Evolutionary conservation across 2,797 vertebrate species (phyloP).

Genomic region (Paramormyrops hopkinsi): DNA sequence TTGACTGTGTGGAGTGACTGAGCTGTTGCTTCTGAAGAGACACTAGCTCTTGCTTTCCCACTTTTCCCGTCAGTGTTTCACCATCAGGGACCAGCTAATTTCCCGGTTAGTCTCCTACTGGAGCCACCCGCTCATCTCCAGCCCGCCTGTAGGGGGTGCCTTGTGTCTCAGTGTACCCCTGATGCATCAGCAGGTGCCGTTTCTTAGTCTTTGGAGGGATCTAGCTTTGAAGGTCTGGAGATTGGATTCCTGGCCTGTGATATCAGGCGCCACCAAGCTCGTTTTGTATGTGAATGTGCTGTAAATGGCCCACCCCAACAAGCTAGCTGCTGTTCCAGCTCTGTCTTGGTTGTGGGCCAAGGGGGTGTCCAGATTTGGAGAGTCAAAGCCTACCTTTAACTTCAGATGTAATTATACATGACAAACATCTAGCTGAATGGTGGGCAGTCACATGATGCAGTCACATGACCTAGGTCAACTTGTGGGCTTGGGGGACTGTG

Average conservation of each 20-base stretch:
- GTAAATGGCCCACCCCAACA: background rate
- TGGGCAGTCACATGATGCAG: background rate
- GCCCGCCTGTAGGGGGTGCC: background rate
- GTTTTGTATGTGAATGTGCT: background rate
- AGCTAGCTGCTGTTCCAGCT: background rate
- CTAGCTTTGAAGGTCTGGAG: background rate
- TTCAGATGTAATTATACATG: background rate
- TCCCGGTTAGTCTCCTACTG: background rate
- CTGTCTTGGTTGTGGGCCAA: background rate
- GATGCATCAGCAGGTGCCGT: background rate
- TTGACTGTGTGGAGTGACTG: background rate
- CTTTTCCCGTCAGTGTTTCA: background rate
- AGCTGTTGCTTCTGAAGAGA: background rate
- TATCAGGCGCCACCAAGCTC: background rate
- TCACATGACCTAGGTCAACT: background rate
- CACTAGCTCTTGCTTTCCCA: background rate
- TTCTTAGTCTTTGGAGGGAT: background rate
- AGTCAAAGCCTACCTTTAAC: background rate
- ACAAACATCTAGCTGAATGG: background rate
- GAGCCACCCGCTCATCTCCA: background rate
- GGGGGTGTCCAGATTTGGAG: background rate
- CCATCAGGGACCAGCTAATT: constrained; percentile 6
- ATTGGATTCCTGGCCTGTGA: background rate
- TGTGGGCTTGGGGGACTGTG: background rate
- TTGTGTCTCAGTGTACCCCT: background rate